These are phyloP conservation scores for Macrotus californicus DNA, from an alignment of 2,113 vertebrate species.

Conservation along the genomic window DNA sequence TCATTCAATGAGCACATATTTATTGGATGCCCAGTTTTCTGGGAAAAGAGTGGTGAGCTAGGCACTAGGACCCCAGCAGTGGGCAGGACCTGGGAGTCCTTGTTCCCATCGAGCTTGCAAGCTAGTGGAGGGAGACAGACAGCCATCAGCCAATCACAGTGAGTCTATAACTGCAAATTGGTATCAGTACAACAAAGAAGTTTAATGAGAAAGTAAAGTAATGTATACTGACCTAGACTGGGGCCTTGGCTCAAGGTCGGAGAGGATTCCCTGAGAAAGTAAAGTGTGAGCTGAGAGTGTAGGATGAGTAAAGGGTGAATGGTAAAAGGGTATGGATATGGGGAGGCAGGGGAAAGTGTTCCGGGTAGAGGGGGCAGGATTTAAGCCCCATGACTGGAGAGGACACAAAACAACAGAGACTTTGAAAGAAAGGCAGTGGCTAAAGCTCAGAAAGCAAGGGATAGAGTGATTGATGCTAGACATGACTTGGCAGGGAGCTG, in stretches of 20 bases:
- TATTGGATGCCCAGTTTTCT: neutral
- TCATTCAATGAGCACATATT: neutral
- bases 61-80: neutral
- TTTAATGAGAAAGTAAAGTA: neutral
- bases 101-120: accelerated
- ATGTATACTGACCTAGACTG: neutral
- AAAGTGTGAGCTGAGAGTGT: neutral
- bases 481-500: neutral
- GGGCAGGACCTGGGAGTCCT: neutral
- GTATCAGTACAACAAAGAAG: neutral
- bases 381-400: neutral
- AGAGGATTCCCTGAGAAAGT: neutral
- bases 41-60: neutral
- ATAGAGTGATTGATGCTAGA: neutral
- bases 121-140: neutral
- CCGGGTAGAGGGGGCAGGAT: neutral
- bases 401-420: neutral
- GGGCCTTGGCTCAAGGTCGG: neutral
- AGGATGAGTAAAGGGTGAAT: neutral
- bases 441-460: neutral
- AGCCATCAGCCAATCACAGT: neutral
- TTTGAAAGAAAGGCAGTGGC: neutral
- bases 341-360: neutral
- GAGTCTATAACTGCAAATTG: neutral
- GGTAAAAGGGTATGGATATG: neutral